Base-by-base conservation (phyloP, 2,797 vertebrate genomes). In the Pantherophis alleghaniensis region DNA sequence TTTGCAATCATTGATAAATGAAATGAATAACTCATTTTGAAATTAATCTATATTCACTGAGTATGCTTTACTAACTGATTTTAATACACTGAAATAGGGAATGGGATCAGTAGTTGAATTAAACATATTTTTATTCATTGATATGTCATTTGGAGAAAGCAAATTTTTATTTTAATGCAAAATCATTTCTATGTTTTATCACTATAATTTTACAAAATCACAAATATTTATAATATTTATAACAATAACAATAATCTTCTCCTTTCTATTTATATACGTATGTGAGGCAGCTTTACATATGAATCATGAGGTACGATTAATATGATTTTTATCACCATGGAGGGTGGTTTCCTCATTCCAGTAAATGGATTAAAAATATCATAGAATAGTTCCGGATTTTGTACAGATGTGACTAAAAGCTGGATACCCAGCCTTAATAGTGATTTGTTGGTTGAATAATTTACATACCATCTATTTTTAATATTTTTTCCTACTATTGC, bases 391-490 rank as follows among this genome's bases (percentile, higher is more conserved):
- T 69, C 89, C 10, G 9, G 61, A 90, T 87, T 93, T 87, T 87
- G 89, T 66, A 87, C 53, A 90, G 74, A 42, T 86, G 89, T 66
- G 24, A 60, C 57, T 74, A 51, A 69, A 57, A 69, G 53, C 79
- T 69, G n/a, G 26, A 83, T 90, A 93, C 57, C 51, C 79, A 90
- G 57, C 42, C 47, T 59, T 53, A 56, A 42, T 24, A 32, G 24
- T 42, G 47, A 28, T 57, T 91, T 88, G 86, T 59, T 87, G 53
- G 87, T 91, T 42, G 86, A 60, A 86, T 86, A 93, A 93, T 91
- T 89, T 88, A 91, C 7, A 79, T 47, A 61, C 63, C 26, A 88
- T 74, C 86, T 93, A 88, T 88, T 93, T 93, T 91, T 56, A 90
- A 47, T 90, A 87, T 91, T 92, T 91, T 22, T 93, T 26, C 88